Evolutionary conservation across 2,113 vertebrate genomes (phyloP).

Genomic region (Amphilophus citrinellus): DNA sequence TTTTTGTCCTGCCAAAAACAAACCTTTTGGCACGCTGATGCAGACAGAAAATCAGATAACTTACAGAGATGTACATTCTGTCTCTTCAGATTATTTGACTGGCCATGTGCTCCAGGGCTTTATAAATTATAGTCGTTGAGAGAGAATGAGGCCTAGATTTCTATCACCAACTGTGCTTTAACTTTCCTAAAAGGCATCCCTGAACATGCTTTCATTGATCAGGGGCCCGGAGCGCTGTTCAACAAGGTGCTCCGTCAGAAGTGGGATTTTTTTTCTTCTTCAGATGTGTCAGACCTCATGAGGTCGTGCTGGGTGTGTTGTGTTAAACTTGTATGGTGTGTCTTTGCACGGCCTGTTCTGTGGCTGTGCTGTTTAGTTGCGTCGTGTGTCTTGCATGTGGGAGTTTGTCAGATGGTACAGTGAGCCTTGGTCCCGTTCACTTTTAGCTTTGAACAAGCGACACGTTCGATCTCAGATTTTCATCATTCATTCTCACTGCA

Average conservation of each 20-base stretch:
- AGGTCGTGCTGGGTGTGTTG: not conserved
- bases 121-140: constrained; percentile 50
- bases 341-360: not conserved
- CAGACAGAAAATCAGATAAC: not conserved
- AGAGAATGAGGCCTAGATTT: constrained; percentile 47
- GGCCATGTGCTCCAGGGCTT: constrained; percentile 33
- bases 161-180: constrained; percentile 35
- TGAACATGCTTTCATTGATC: constrained; percentile 65
- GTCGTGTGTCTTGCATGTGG: not conserved
- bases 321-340: not conserved
- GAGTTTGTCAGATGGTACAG: not conserved
- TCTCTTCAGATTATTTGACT: constrained; percentile 25
- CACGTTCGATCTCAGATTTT: not conserved
- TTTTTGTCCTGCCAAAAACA: not conserved
- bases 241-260: constrained; percentile 17
- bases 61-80: not conserved
- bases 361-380: not conserved
- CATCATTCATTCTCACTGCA: not conserved
- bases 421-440: not conserved
- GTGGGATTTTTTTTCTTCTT: not conserved
- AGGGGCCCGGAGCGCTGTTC: constrained; percentile 46
- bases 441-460: not conserved
- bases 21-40: not conserved
- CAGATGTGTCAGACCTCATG: not conserved
- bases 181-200: constrained; percentile 49